Conservation (phyloP, 2,113 vertebrate genomes). For the Suricata suricatta region DNA sequence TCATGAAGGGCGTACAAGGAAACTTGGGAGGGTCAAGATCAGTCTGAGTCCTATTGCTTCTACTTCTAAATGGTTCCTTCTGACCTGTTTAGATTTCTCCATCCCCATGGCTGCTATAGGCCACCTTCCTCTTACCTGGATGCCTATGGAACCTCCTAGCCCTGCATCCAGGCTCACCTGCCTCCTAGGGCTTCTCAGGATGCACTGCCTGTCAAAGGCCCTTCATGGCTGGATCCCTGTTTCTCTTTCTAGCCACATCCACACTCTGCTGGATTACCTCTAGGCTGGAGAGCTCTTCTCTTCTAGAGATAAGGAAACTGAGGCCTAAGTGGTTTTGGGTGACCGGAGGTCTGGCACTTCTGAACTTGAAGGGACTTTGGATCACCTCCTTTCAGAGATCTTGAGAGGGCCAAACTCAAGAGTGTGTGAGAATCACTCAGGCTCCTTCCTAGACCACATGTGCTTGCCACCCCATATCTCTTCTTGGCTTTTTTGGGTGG, state of each 20-base stretch:
- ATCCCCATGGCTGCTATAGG: neutral
- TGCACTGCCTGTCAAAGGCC: neutral
- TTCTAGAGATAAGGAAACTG: neutral
- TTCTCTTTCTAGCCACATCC: neutral
- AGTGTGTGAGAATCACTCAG: neutral
- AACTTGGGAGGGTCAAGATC: neutral
- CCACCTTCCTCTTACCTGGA: neutral
- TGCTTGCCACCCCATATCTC: neutral
- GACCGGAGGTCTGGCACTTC: neutral
- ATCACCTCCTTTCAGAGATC: neutral
- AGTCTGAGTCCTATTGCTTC: neutral
- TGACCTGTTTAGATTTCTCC: neutral
- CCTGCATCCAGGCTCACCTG: neutral
- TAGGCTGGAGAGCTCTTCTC: neutral
- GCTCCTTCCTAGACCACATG: neutral
- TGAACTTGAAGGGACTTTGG: neutral
- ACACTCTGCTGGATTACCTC: neutral
- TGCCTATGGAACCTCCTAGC: neutral
- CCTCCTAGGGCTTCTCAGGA: neutral
- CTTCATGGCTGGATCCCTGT: neutral
- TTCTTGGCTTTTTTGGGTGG: neutral
- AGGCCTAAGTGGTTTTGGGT: neutral
- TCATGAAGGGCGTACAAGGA: neutral
- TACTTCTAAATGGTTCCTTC: neutral
- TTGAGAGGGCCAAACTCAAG: neutral